These are phyloP conservation scores for Nasua narica DNA, from an alignment of 2,797 vertebrate genomes.

Conservation along the genomic window DNA sequence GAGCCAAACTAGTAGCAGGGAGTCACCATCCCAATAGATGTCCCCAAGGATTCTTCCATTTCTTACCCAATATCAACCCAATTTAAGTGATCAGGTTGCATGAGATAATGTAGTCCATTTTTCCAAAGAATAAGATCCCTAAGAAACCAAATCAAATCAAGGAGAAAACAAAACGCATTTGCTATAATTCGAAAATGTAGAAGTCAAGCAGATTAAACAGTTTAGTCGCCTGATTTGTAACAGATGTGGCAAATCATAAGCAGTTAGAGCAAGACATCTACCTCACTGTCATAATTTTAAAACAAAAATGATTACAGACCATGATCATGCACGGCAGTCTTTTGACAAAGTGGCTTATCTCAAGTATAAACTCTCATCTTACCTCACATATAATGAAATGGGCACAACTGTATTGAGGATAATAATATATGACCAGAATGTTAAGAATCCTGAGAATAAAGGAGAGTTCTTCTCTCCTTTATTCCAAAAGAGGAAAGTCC, in stretches of 20 bases:
- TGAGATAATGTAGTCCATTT: not conserved
- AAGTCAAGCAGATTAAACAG: slow-evolving; percentile 21
- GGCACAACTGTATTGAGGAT: slow-evolving; percentile 89
- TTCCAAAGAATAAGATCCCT: slow-evolving; percentile 33
- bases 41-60: not conserved
- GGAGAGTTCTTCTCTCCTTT: slow-evolving; percentile 74
- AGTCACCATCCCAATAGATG: not conserved
- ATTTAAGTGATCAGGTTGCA: not conserved
- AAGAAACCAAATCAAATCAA: slow-evolving; percentile 50
- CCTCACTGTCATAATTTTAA: not conserved
- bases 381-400: slow-evolving; percentile 89
- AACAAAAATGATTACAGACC: not conserved
- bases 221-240: slow-evolving; percentile 16
- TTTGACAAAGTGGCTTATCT: not conserved
- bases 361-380: slow-evolving; percentile 58
- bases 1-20: not conserved
- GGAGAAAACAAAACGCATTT: slow-evolving; percentile 47
- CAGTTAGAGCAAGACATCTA: not conserved
- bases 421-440: slow-evolving; percentile 89
- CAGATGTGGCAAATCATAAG: not conserved
- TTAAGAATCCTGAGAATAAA: slow-evolving; percentile 87
- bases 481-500: slow-evolving; percentile 80
- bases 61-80: not conserved
- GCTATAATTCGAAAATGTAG: not conserved
- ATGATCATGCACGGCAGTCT: not conserved